Percentiles rank a stretch among this genome's conserved stretches.
These are phyloP conservation scores for Centropus unirufus DNA, from an alignment of 2,113 vertebrate genomes.

Conservation along the genomic window DNA sequence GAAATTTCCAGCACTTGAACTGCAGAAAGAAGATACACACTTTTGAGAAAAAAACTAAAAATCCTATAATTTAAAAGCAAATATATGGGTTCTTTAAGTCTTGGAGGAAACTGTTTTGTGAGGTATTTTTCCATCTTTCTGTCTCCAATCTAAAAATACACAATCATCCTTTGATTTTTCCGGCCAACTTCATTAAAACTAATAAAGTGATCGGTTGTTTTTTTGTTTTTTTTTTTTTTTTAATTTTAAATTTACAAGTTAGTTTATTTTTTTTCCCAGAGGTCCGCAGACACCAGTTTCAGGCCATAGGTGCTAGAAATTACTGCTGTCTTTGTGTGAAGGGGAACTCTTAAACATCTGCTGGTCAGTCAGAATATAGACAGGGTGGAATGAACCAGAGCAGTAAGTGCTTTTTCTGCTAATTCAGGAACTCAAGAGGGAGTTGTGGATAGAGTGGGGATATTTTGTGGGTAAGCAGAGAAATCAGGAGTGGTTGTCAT, in stretches of 20 bases:
- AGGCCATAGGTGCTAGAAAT: background rate
- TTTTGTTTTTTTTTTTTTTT: background rate
- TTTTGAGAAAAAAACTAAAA: background rate
- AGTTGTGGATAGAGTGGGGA: background rate
- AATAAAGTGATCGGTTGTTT: background rate
- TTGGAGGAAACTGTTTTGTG: background rate
- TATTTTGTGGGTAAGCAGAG: background rate
- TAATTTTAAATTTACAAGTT: too few species aligned
- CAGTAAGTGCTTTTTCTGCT: background rate
- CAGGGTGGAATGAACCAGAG: background rate
- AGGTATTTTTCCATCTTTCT: background rate
- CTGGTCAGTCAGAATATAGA: background rate
- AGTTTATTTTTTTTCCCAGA: background rate
- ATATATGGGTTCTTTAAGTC: background rate
- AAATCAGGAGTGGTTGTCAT: background rate
- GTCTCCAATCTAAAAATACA: too few species aligned
- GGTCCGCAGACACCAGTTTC: background rate
- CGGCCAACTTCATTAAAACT: background rate
- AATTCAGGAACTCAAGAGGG: background rate
- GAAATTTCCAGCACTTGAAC: background rate
- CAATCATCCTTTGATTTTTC: background rate
- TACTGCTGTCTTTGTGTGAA: background rate
- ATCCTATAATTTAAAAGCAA: background rate
- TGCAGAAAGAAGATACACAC: background rate
- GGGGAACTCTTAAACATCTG: background rate